Evolutionary conservation across 2,797 vertebrate genomes (phyloP), one percentile per base, ranked within the genome.

Genomic region (Lacerta viridis): DNA sequence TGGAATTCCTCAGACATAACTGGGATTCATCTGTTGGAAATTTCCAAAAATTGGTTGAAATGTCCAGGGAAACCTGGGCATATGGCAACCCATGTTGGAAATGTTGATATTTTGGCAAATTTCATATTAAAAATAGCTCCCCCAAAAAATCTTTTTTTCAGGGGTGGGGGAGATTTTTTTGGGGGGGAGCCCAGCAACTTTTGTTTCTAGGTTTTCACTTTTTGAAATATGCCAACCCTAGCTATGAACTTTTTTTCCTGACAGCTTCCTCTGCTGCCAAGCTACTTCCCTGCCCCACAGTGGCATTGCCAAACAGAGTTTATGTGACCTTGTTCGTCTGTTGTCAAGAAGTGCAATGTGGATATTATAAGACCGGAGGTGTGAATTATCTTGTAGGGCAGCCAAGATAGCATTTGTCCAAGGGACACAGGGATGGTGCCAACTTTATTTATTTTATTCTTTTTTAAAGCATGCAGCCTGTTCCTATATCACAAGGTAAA

Each of bases 241-340:
- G 50, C 50, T 55, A 55, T 5, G 13, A 4, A 17, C 18, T 27
- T 36, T 5, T 18, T 79, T 17, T 39, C 43, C 76, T 69, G 66
- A 23, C 13, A 39, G 5, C 27, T 6, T 39, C 10, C 25, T 84
- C 27, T 27, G 2, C 27, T 1, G 27, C 18, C 17, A 69, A 17
- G 33, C 88, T 43, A 41, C 15, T 80, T 90, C 9, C 61, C 71
- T 68, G 17, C 74, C 50, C 55, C 39, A 13, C 61, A 0, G 0
- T 4, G 9, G 27, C 23, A 85, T 74, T 36, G 82, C 66, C 50
- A 84, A 80, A 4, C 1, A 17, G 5, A 8, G 41, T 46, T 10
- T 0, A 2, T 1, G 1, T n/a, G 2, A 77, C n/a, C 66, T 72
- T 36, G 0, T 68, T 39, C 17, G 27, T 59, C 76, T 74, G 13